Evolutionary conservation across 2,113 vertebrate genomes (phyloP).

Genomic region (Antechinus stuartii): DNA sequence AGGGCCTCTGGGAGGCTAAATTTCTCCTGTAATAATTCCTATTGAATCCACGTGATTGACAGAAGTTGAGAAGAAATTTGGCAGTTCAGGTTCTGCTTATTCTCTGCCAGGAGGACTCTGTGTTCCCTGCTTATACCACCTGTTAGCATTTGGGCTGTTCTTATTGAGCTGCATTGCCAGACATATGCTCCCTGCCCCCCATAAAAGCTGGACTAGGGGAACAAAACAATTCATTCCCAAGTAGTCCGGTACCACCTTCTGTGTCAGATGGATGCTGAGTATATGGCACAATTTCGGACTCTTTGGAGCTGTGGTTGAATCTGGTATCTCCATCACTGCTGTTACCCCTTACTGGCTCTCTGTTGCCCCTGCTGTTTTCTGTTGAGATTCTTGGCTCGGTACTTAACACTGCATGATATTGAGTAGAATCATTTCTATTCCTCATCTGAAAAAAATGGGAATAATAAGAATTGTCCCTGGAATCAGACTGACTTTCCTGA

Average conservation of each 20-base stretch:
- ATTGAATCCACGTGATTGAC: constrained; percentile 61
- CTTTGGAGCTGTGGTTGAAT: neutral
- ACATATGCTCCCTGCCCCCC: neutral
- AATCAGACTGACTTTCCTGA: neutral
- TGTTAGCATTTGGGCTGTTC: constrained; percentile 71
- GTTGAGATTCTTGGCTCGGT: neutral
- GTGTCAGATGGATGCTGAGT: neutral
- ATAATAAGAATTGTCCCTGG: neutral
- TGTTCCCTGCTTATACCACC: constrained; percentile 69
- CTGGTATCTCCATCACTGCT: neutral
- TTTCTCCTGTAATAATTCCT: constrained; percentile 64
- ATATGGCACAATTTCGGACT: neutral
- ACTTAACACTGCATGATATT: neutral
- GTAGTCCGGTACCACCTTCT: neutral
- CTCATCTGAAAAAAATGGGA: neutral
- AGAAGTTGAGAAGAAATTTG: constrained; percentile 75
- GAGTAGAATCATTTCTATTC: neutral
- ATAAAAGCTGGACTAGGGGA: neutral
- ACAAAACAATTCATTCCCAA: neutral
- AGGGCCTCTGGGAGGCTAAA: constrained; percentile 34
- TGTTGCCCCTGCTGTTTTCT: neutral
- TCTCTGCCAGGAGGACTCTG: constrained; percentile 73
- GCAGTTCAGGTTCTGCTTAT: constrained; percentile 72
- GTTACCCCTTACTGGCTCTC: neutral
- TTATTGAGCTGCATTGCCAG: constrained; percentile 69